Percentiles rank a stretch among this genome's conserved stretches.
These are phyloP conservation scores for Protonibea diacanthus DNA, from an alignment of 2,797 vertebrate genomes.

Conservation along the genomic window DNA sequence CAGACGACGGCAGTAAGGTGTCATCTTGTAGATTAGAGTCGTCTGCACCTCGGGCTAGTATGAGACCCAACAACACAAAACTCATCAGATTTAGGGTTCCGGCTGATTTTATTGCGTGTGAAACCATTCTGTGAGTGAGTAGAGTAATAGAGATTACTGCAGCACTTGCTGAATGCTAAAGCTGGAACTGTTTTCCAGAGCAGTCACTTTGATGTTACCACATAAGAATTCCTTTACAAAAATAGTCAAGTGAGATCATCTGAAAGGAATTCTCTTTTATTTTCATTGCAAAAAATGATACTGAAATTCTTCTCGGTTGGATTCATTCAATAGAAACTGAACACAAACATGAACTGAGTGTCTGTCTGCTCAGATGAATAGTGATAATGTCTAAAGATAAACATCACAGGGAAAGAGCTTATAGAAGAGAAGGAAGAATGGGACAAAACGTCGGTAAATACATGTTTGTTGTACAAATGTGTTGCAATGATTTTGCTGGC, in stretches of 20 bases:
- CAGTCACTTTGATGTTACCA: conserved; percentile 28
- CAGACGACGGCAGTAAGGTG: conserved; percentile 27
- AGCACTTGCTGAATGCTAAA: conserved; percentile 19
- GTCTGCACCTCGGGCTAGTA: conserved; percentile 17
- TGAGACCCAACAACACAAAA: conserved; percentile 33
- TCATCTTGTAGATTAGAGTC: conserved; percentile 44
- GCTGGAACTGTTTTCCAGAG: conserved; percentile 18
- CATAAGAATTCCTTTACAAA: conserved; percentile 33
- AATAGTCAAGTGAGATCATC: conserved; percentile 43
- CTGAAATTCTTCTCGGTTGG: conserved; percentile 14
- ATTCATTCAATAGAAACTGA: conserved; percentile 41
- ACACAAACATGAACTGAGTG: conserved; percentile 18
- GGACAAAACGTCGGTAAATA: conserved; percentile 25
- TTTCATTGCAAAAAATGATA: conserved; percentile 30
- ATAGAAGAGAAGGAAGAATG: conserved; percentile 39
- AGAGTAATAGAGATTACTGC: conserved; percentile 40
- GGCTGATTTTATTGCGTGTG: conserved; percentile 33
- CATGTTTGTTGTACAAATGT: conserved; percentile 45
- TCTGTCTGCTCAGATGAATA: conserved; percentile 47
- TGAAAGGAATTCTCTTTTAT: conserved; percentile 31
- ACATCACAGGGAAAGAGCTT: conserved; percentile 30
- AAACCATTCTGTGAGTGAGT: conserved; percentile 32
- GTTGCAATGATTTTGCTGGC: conserved; percentile 55
- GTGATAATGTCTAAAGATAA: conserved; percentile 30
- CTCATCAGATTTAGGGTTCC: conserved; percentile 53